Percentiles rank a stretch among this genome's conserved stretches.
Evolutionary conservation across 2,113 vertebrate species (phyloP).

Genomic region (Oreochromis spilurus): DNA sequence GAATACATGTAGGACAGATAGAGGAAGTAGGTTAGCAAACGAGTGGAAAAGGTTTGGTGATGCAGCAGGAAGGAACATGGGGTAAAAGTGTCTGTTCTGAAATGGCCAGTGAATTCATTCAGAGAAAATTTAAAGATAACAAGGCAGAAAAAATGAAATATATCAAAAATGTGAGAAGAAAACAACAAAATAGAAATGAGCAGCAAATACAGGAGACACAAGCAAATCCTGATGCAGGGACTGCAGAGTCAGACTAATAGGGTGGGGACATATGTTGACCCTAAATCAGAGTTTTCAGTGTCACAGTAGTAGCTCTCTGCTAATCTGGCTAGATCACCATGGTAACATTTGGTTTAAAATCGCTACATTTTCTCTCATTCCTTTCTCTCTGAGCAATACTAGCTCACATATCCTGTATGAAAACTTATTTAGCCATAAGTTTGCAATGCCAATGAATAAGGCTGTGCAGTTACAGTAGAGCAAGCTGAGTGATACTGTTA

Average conservation of each 20-base stretch:
- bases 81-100: background rate
- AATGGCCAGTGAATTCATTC: background rate
- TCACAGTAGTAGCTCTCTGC: background rate
- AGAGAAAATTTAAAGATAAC: background rate
- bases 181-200: background rate
- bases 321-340: background rate
- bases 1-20: fast-evolving
- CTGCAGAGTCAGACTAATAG: background rate
- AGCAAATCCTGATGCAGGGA: background rate
- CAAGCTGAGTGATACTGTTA: background rate
- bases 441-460: background rate
- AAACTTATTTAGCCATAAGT: background rate
- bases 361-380: background rate
- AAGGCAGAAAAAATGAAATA: background rate
- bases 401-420: fast-evolving
- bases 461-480: background rate
- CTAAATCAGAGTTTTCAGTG: background rate
- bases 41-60: background rate
- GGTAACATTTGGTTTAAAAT: background rate
- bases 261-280: background rate
- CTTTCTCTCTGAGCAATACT: background rate
- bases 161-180: background rate
- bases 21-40: background rate
- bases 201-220: background rate
- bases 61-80: background rate